Percentiles rank a stretch among this genome's conserved stretches.
phyloP scores from a whole-genome alignment of 2,113 vertebrate species.

The Vidua chalybeata region DNA sequence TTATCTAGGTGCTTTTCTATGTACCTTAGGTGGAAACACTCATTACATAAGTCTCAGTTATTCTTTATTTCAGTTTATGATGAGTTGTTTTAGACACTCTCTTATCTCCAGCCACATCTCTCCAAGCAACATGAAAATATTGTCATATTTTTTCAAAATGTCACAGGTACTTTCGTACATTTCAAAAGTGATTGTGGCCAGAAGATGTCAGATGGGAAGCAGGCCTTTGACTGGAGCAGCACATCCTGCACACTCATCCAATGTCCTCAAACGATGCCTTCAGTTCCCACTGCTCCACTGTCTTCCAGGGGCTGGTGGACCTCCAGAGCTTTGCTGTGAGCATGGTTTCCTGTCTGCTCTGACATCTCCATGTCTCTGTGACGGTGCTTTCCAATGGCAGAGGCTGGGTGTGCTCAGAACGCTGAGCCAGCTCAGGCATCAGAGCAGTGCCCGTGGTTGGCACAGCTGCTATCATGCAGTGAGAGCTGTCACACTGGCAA shows the following conservation, averaged over 20 bases:
- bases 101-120: not conserved
- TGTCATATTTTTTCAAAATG: not conserved
- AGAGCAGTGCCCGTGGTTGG: accelerated
- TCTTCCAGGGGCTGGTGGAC: not conserved
- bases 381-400: not conserved
- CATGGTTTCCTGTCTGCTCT: not conserved
- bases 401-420: not conserved
- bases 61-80: not conserved
- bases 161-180: not conserved
- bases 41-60: not conserved
- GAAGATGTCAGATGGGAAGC: not conserved
- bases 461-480: not conserved
- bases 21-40: not conserved
- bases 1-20: not conserved
- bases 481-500: not conserved
- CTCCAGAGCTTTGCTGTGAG: not conserved
- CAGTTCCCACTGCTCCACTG: not conserved
- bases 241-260: not conserved
- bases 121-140: not conserved
- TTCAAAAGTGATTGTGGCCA: not conserved
- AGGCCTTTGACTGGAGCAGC: not conserved
- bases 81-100: not conserved
- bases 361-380: accelerated
- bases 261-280: not conserved
- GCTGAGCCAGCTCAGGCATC: not conserved